A percentile compares a stretch with the other conserved stretches of the same genome.
Conservation (phyloP, 2,113 vertebrate species). For the Aspiorhynchus laticeps region DNA sequence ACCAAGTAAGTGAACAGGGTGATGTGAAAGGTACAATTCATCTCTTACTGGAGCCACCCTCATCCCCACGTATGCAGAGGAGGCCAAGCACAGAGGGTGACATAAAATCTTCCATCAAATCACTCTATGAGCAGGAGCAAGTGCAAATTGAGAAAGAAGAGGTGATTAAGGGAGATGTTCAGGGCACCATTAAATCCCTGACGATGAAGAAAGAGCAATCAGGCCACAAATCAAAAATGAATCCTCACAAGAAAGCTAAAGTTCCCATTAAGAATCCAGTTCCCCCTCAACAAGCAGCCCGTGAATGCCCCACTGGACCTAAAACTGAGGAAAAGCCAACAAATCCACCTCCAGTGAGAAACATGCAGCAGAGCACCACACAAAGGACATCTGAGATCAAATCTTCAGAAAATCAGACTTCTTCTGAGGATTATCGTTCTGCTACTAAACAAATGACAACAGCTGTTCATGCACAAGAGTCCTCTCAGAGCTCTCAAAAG, state of each 20-base stretch:
- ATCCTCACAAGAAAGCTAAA: conserved; percentile 74
- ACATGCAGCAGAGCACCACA: conserved; percentile 64
- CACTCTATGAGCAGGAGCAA: conserved; percentile 70
- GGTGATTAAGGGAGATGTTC: conserved; percentile 74
- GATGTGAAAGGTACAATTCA: conserved; percentile 77
- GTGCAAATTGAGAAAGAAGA: conserved; percentile 73
- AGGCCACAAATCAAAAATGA: conserved; percentile 64
- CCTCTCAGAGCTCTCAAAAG: conserved; percentile 58
- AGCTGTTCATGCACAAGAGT: conserved; percentile 10
- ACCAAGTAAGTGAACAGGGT: conserved; percentile 73
- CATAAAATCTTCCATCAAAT: conserved; percentile 76
- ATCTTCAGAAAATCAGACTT: conserved; percentile 66
- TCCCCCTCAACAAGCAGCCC: conserved; percentile 64
- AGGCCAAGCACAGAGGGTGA: conserved; percentile 68
- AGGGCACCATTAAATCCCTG: conserved; percentile 76
- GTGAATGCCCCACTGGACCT: conserved; percentile 61
- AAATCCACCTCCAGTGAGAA: conserved; percentile 67
- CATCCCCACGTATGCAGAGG: conserved; percentile 68
- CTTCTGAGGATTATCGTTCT: conserved; percentile 68
- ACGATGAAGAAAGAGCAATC: conserved; percentile 79
- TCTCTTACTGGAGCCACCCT: conserved; percentile 72
- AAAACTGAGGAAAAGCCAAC: conserved; percentile 63
- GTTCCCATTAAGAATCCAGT: conserved; percentile 68
- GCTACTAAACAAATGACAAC: conserved; percentile 64
- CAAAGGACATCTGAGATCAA: conserved; percentile 66